phyloP scores from a whole-genome alignment of 2,797 vertebrate genomes.

The Euthynnus affinis region DNA sequence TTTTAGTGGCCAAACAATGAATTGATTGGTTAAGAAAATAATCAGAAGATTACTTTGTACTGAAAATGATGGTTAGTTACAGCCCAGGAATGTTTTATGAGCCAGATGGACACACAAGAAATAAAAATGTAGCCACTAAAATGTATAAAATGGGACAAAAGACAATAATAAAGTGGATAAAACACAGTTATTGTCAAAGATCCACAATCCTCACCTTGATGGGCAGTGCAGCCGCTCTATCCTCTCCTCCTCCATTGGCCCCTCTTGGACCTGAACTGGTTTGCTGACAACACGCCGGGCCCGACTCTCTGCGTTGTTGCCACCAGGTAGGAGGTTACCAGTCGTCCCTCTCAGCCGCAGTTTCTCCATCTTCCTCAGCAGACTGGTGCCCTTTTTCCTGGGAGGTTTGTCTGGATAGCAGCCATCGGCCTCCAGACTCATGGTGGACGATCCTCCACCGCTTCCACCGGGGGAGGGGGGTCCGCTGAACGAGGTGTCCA shows the following conservation, averaged over 20 bases:
- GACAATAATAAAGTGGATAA: no score
- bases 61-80: no score
- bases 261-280: constrained; percentile 85
- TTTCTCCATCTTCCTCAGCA: constrained; percentile 92
- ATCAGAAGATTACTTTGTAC: no score
- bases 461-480: constrained; percentile 76
- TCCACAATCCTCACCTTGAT: constrained; percentile 49
- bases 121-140: no score
- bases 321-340: constrained; percentile 53
- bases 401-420: constrained; percentile 79
- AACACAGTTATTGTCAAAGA: no score
- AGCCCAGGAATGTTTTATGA: no score
- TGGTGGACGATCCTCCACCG: constrained; percentile 65
- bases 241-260: constrained; percentile 79
- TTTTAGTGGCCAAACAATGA: no score
- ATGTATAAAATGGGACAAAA: no score
- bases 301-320: constrained; percentile 16
- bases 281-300: constrained; percentile 74
- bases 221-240: constrained; percentile 78
- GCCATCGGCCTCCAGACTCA: constrained; percentile 74
- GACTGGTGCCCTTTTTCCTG: constrained; percentile 82
- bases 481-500: constrained; percentile 80
- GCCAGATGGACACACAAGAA: no score
- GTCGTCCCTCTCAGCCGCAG: constrained; percentile 79
- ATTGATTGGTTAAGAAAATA: no score